A percentile compares a stretch with the other conserved stretches of the same genome.
Conservation (phyloP, 2,797 vertebrate genomes). For the Rhynchonycteris naso region DNA sequence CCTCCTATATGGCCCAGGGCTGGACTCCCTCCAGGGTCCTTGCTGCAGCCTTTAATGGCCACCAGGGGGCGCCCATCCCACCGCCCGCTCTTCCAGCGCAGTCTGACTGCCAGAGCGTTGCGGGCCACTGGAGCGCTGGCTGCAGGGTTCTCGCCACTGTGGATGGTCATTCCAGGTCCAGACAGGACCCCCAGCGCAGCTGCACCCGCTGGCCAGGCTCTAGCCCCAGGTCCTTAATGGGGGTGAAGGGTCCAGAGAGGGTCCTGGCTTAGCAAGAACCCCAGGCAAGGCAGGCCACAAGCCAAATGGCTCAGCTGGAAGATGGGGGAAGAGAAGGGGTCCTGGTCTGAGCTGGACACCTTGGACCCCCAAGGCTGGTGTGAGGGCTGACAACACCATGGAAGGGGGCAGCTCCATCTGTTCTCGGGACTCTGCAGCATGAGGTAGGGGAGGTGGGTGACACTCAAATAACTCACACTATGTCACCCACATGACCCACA, state of each 20-base stretch:
- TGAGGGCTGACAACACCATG: neutral
- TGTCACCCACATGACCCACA: neutral
- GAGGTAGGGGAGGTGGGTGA: neutral
- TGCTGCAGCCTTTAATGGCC: neutral
- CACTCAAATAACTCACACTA: neutral
- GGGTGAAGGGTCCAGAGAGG: neutral
- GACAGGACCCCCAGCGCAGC: neutral
- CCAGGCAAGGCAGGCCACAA: neutral
- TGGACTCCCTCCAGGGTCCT: neutral
- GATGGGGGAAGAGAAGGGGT: too few relatives aligned
- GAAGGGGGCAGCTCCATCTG: neutral
- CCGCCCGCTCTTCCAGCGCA: rapidly evolving
- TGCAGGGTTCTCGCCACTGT: neutral
- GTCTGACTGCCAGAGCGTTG: rapidly evolving
- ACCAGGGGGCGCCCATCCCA: neutral
- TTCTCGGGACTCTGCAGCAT: neutral
- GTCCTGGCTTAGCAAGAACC: neutral
- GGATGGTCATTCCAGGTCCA: neutral
- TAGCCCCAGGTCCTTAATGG: neutral
- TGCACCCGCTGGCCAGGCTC: neutral
- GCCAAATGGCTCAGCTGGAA: neutral
- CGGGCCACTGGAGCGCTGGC: neutral
- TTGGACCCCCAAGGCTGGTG: neutral
- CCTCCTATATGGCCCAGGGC: too few relatives aligned
- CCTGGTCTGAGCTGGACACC: neutral